phyloP scores from a whole-genome alignment of 2,113 vertebrate genomes.

The Eurystomus gularis region DNA sequence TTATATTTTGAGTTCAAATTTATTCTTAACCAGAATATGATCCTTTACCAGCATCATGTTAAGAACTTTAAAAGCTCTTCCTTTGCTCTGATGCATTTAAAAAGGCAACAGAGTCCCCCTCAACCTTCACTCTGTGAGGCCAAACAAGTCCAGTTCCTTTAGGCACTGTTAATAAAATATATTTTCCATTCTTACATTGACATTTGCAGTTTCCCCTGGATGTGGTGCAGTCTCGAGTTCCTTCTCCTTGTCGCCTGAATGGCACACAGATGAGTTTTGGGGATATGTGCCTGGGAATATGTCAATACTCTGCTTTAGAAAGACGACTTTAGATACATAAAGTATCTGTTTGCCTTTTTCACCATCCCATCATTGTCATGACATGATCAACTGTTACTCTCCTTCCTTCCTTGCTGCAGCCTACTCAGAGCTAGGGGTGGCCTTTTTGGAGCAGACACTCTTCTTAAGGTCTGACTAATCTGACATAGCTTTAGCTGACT shows the following conservation, averaged over 20 bases:
- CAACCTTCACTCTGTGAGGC: background rate
- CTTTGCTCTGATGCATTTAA: background rate
- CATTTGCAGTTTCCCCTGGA: background rate
- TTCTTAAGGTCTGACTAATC: background rate
- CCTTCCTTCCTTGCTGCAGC: background rate
- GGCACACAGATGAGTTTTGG: background rate
- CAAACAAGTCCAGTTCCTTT: background rate
- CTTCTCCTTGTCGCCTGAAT: background rate
- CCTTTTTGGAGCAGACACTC: background rate
- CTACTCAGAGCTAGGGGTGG: background rate
- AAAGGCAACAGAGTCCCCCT: background rate
- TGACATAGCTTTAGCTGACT: background rate
- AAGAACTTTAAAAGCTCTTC: background rate
- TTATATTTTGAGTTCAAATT: background rate
- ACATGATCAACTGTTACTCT: background rate
- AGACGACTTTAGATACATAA: background rate
- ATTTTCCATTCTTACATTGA: background rate
- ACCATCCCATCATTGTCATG: background rate
- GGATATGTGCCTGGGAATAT: background rate
- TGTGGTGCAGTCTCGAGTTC: background rate
- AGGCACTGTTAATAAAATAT: background rate
- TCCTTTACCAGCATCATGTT: background rate
- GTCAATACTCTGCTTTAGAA: background rate
- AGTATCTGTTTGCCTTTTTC: background rate
- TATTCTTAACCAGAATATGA: background rate